Conservation (phyloP, 2,797 vertebrate genomes). For the Tangara arthus region DNA sequence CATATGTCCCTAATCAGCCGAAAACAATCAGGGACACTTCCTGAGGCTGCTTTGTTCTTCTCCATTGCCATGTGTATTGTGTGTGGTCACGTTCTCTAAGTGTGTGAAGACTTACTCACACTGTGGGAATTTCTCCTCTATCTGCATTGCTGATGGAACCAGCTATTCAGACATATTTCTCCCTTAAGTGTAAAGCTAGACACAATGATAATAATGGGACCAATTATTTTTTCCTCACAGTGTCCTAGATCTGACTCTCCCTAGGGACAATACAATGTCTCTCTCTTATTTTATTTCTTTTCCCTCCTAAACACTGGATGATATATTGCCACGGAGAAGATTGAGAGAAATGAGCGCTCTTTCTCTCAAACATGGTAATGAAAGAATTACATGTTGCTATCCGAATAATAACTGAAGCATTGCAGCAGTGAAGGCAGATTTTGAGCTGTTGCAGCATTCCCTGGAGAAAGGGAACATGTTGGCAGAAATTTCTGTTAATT, state of each 20-base stretch:
- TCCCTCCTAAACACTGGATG: background rate
- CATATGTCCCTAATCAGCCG: constrained; percentile 46
- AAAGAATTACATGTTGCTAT: background rate
- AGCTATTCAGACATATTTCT: constrained; percentile 48
- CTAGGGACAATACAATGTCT: constrained; percentile 22
- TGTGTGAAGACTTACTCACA: constrained; percentile 14
- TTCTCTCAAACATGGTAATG: background rate
- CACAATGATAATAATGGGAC: constrained; percentile 39
- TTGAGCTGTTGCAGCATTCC: background rate
- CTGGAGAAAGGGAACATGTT: background rate
- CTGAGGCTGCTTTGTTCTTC: constrained; percentile 40
- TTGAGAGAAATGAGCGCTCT: background rate
- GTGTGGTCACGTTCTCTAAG: constrained; percentile 44
- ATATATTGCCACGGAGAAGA: constrained; percentile 18
- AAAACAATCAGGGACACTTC: constrained; percentile 50
- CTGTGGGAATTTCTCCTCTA: constrained; percentile 46
- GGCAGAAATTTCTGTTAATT: background rate
- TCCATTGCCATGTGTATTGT: constrained; percentile 30
- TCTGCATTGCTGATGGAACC: constrained; percentile 46
- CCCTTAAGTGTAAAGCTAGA: constrained; percentile 42
- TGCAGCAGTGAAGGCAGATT: background rate
- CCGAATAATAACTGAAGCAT: background rate
- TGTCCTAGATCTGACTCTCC: constrained; percentile 62
- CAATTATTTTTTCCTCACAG: constrained; percentile 31
- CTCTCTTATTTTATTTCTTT: background rate